Percentiles rank a stretch among this genome's conserved stretches.
Evolutionary conservation across 53 echinoderm and acorn worm species (phyloP).

Genomic region (Mesocentrotus franciscanus): DNA sequence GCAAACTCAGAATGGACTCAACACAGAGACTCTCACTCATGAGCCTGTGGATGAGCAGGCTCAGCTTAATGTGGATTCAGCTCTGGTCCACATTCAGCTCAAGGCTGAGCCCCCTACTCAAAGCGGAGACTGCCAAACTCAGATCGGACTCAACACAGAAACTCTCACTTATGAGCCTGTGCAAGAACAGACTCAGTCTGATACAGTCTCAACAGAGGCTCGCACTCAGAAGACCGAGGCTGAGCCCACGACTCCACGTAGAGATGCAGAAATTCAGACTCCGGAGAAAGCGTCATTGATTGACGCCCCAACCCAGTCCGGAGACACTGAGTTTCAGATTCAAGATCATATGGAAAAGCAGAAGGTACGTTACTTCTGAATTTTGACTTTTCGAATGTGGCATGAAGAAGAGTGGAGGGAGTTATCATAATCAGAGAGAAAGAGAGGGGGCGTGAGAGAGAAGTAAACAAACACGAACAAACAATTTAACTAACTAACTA

Average conservation of each 20-base stretch:
- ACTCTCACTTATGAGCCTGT: conserved; percentile 26
- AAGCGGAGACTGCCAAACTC: background rate
- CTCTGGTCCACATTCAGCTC: too few relatives aligned
- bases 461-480: too few relatives aligned
- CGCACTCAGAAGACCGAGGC: too few relatives aligned
- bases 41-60: too few relatives aligned
- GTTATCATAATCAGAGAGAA: too few relatives aligned
- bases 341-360: background rate
- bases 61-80: too few relatives aligned
- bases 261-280: background rate
- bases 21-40: too few relatives aligned
- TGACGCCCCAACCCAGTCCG: background rate
- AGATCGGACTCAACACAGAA: conserved; percentile 18
- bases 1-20: too few relatives aligned
- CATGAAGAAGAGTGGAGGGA: background rate
- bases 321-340: conserved; percentile 2
- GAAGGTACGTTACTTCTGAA: background rate
- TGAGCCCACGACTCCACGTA: background rate
- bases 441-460: background rate
- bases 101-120: background rate
- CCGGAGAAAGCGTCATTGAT: background rate
- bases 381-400: background rate
- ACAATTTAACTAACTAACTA: too few relatives aligned
- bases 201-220: background rate
- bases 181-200: conserved; percentile 4